Evolutionary conservation across 2,113 vertebrate species (phyloP).

Genomic region (Burhinus oedicnemus): DNA sequence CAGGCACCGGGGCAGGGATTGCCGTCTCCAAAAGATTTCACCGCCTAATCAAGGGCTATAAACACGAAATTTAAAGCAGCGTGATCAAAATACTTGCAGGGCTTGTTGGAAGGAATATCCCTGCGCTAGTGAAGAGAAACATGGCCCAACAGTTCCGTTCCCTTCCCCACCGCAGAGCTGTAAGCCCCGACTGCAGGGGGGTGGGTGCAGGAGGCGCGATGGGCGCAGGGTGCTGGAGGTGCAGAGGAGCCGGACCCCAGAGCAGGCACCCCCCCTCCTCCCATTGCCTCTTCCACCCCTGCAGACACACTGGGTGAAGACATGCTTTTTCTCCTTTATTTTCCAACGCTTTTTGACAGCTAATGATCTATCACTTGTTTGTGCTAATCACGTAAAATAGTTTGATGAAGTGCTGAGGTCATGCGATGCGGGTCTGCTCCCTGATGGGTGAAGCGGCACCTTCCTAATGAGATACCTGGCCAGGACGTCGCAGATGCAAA

Average conservation of each 20-base stretch:
- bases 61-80: background rate
- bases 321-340: background rate
- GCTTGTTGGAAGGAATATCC: background rate
- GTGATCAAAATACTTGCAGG: background rate
- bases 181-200: background rate
- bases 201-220: background rate
- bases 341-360: background rate
- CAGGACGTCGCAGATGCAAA: background rate
- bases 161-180: background rate
- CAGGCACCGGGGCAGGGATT: background rate
- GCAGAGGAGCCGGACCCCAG: background rate
- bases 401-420: background rate
- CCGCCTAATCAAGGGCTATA: slow-evolving; percentile 25
- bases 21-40: background rate
- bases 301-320: accelerated
- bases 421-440: background rate
- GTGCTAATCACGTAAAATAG: background rate
- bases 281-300: background rate
- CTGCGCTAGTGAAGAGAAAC: background rate
- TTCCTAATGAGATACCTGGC: background rate
- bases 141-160: background rate
- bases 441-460: background rate
- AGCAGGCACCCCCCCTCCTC: background rate
- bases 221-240: background rate
- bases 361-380: background rate